Evolutionary conservation across 2,113 vertebrate genomes (phyloP).

Genomic region (Sminthopsis crassicaudata): DNA sequence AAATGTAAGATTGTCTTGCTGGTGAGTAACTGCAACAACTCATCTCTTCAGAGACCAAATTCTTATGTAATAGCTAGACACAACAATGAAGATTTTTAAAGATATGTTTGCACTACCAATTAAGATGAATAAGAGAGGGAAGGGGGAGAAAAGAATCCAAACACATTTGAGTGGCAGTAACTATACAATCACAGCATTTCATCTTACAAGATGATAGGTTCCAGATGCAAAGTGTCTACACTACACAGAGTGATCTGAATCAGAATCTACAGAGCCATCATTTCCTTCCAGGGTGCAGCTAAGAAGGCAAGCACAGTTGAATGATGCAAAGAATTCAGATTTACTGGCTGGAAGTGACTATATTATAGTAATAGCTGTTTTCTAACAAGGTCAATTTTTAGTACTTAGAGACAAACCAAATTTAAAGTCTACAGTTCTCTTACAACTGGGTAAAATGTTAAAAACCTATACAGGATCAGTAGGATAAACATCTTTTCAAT

Average conservation of each 20-base stretch:
- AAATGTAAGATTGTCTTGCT: background rate
- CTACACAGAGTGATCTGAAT: fast-evolving
- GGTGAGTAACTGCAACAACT: background rate
- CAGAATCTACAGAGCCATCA: background rate
- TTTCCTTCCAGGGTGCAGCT: background rate
- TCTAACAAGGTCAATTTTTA: conserved; percentile 1
- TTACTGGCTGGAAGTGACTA: background rate
- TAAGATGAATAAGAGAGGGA: background rate
- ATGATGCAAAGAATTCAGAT: background rate
- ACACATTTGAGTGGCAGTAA: background rate
- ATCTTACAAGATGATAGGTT: background rate
- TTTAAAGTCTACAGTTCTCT: background rate
- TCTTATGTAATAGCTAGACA: background rate
- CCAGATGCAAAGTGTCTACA: fast-evolving
- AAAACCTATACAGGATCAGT: background rate
- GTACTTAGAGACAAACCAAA: background rate
- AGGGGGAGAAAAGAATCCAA: background rate
- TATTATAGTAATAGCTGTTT: background rate
- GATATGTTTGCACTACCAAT: background rate
- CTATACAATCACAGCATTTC: background rate
- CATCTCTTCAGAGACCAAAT: background rate
- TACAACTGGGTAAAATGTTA: background rate
- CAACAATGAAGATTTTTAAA: background rate
- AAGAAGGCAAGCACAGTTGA: background rate
- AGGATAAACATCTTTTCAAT: background rate